Evolutionary conservation across 2,888 invertebrate species (phyloP).

Genomic region (Hirtodrosophila trivittata): DNA sequence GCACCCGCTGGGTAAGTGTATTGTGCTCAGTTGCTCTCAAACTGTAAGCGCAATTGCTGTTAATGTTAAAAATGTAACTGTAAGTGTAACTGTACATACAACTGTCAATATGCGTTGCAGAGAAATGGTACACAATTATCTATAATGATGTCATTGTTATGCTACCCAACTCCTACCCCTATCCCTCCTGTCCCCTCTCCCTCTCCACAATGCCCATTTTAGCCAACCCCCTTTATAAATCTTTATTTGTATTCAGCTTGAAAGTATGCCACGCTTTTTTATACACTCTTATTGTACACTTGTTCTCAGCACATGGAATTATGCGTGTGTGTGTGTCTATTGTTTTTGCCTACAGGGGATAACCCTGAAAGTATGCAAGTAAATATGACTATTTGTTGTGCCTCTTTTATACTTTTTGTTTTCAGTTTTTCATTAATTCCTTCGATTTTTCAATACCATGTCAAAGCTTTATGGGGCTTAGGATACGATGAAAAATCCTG

Average conservation of each 20-base stretch:
- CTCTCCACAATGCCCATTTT: neutral
- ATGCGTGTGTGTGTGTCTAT: slow-evolving; percentile 5
- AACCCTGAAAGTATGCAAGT: slow-evolving; percentile 45
- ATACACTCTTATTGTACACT: slow-evolving; percentile 37
- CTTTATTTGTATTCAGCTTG: slow-evolving; percentile 38
- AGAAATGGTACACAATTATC: slow-evolving; percentile 3
- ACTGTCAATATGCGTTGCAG: slow-evolving; percentile 37
- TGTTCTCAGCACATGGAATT: slow-evolving; percentile 24
- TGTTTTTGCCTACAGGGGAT: slow-evolving; percentile 25
- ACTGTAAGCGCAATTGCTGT: slow-evolving; percentile 37
- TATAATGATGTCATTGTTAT: slow-evolving; percentile 65
- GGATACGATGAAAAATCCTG: too few relatives aligned
- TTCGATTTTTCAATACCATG: too few relatives aligned
- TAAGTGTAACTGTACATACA: slow-evolving; percentile 25
- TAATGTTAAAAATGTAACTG: slow-evolving; percentile 21
- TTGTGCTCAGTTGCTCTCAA: slow-evolving; percentile 38
- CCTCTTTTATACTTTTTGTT: neutral
- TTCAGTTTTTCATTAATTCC: too few relatives aligned
- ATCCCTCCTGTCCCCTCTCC: neutral
- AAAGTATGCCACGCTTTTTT: slow-evolving; percentile 58
- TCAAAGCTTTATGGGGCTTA: too few relatives aligned
- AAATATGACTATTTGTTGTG: slow-evolving; percentile 8
- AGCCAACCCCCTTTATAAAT: slow-evolving; percentile 12
- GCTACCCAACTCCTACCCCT: slow-evolving; percentile 4
- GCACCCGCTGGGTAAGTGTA: slow-evolving; percentile 92